Conservation (phyloP, 2,113 vertebrate genomes). For the Muscicapa adusta region DNA sequence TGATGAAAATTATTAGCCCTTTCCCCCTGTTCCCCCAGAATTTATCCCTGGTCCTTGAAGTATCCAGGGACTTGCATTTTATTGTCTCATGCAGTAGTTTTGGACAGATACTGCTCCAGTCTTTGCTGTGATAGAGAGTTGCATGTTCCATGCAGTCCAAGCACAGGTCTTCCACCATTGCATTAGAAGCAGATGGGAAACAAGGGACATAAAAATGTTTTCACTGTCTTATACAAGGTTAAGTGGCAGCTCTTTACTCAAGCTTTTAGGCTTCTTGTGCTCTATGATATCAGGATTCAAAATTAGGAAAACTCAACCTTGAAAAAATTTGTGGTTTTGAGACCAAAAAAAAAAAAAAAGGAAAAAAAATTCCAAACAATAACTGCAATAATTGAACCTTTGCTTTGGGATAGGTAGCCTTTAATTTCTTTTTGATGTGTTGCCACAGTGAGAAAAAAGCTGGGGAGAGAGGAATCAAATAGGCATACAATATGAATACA, state of each 20-base stretch:
- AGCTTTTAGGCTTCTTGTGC: background rate
- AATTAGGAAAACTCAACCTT: background rate
- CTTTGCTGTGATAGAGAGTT: background rate
- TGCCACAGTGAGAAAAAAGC: background rate
- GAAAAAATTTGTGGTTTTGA: background rate
- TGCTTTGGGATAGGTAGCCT: background rate
- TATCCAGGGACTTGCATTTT: background rate
- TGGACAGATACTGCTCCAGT: background rate
- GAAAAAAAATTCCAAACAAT: background rate
- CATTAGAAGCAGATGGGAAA: background rate
- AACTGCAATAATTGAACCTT: background rate
- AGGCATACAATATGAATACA: background rate
- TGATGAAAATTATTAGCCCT: background rate
- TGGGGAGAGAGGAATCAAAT: background rate
- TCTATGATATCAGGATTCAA: background rate
- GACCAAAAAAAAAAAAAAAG: background rate
- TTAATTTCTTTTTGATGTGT: background rate
- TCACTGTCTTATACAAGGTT: background rate
- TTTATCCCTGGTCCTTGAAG: background rate
- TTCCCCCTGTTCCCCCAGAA: rapidly evolving
- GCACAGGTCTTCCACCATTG: background rate
- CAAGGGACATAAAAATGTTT: background rate
- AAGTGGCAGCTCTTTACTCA: rapidly evolving
- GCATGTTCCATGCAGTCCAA: background rate
- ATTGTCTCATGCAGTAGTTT: background rate